Conservation (phyloP, 2,797 vertebrate genomes). For the Enteromius viviparus region DNA sequence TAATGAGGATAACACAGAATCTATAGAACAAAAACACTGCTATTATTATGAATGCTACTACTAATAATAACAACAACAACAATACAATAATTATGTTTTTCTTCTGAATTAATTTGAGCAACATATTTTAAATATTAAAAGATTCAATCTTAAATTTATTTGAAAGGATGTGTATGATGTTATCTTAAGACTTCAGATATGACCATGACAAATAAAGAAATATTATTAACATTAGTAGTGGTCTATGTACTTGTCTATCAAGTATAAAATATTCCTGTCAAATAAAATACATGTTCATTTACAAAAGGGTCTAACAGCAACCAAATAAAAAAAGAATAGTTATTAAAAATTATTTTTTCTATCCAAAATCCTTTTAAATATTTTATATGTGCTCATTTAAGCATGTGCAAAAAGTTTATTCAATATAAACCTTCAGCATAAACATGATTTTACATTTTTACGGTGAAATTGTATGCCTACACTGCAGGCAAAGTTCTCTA, state of each 20-base stretch:
- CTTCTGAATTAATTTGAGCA: no score
- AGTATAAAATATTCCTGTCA: background rate
- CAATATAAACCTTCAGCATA: background rate
- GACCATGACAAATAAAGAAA: background rate
- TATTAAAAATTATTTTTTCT: no score
- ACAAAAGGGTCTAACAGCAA: background rate
- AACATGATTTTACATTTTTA: background rate
- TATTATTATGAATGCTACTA: background rate
- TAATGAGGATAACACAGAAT: background rate
- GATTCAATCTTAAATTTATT: background rate
- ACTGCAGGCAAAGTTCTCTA: background rate
- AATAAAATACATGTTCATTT: background rate
- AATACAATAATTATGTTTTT: background rate
- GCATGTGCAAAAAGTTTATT: background rate
- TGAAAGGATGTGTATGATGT: background rate
- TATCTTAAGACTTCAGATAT: background rate
- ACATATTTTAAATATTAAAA: background rate
- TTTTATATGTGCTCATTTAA: background rate
- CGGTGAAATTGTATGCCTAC: background rate
- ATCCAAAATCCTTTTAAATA: background rate
- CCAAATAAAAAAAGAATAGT: no score
- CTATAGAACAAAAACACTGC: background rate
- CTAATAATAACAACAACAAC: background rate
- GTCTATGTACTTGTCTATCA: background rate
- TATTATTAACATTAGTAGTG: no score